A percentile compares a stretch with the other conserved stretches of the same genome.
phyloP scores from a whole-genome alignment of 1,140 invertebrate species.

The Ruditapes philippinarum region DNA sequence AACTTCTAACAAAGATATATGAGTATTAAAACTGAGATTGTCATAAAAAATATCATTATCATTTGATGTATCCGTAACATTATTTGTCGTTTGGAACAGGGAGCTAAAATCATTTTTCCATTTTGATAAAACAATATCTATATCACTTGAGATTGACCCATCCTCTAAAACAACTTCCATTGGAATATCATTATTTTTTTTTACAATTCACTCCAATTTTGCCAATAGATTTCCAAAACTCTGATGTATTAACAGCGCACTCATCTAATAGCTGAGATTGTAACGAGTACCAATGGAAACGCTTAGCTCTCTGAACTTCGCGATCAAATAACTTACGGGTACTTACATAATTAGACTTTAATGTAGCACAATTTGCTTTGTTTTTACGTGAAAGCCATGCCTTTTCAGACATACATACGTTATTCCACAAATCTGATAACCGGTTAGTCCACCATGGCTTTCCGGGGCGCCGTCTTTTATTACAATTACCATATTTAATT shows the following conservation, averaged over 20 bases:
- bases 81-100: neutral
- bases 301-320: slow-evolving; percentile 19
- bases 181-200: too few relatives aligned
- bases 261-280: neutral
- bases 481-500: neutral
- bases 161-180: neutral
- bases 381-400: neutral
- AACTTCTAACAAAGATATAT: too few relatives aligned
- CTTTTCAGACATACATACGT: neutral
- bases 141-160: neutral
- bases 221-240: slow-evolving; percentile 20
- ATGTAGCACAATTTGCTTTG: too few relatives aligned
- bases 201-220: neutral
- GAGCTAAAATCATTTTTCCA: neutral
- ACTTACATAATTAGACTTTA: neutral
- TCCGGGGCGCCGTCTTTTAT: neutral
- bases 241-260: neutral
- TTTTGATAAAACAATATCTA: slow-evolving; percentile 5
- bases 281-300: neutral
- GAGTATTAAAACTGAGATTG: too few relatives aligned
- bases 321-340: slow-evolving; percentile 9
- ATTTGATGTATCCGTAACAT: too few relatives aligned
- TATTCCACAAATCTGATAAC: neutral
- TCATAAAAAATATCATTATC: too few relatives aligned
- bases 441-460: neutral